Conservation (phyloP, 2,888 invertebrate species). For the Orchesella flavescens region DNA sequence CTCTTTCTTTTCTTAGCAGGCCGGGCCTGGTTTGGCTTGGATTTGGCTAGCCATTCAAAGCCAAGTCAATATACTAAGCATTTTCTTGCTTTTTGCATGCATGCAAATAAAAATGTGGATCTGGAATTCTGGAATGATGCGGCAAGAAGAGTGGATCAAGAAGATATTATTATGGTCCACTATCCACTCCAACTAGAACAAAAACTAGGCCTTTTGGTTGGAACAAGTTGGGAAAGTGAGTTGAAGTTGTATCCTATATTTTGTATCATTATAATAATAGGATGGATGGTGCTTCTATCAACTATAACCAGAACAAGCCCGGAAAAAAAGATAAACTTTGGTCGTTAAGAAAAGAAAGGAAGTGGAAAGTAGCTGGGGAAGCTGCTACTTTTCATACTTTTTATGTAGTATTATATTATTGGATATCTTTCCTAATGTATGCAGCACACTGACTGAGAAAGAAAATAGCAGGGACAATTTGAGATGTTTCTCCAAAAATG, state of each 20-base stretch:
- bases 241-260: too few species aligned
- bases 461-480: too few species aligned
- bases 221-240: too few species aligned
- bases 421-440: too few species aligned
- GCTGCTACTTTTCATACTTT: too few species aligned
- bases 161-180: conserved; percentile 1
- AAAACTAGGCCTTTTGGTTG: background rate
- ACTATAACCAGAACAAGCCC: too few species aligned
- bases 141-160: background rate
- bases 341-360: background rate
- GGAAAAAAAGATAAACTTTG: background rate
- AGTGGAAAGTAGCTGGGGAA: background rate
- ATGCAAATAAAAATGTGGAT: conserved; percentile 6
- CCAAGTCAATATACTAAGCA: background rate
- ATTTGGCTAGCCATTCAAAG: too few species aligned
- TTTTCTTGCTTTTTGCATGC: background rate
- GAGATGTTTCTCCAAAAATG: too few species aligned
- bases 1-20: background rate
- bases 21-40: background rate
- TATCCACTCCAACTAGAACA: background rate
- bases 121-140: conserved; percentile 4
- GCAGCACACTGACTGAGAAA: too few species aligned
- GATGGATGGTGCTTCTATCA: background rate
- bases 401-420: too few species aligned
- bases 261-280: background rate